Percentiles rank a stretch among this genome's conserved stretches.
phyloP scores from a whole-genome alignment of 2,797 vertebrate species.

The Enteromius trimaculatus region DNA sequence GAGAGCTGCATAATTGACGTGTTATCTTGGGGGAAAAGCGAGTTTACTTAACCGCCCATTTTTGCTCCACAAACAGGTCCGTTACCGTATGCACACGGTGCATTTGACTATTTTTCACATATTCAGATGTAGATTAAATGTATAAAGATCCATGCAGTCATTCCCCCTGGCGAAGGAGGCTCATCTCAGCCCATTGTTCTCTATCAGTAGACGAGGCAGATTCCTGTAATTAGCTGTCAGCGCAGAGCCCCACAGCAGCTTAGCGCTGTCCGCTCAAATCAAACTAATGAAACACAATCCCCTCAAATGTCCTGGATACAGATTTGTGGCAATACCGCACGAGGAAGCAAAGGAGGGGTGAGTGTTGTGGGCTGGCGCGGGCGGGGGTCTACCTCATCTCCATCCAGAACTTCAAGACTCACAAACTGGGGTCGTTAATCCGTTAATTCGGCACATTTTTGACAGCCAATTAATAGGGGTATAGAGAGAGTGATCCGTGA shows the following conservation, averaged over 20 bases:
- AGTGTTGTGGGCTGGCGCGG: constrained; percentile 52
- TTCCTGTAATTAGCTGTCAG: constrained; percentile 99
- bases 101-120: constrained; percentile 46
- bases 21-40: not conserved
- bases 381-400: constrained; percentile 80
- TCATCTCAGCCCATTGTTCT: constrained; percentile 90
- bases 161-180: constrained; percentile 70
- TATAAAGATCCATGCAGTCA: constrained; percentile 57
- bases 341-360: constrained; percentile 76
- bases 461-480: constrained; percentile 94
- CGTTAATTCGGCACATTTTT: constrained; percentile 89
- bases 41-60: not conserved
- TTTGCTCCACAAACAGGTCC: constrained; percentile 55
- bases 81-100: not conserved
- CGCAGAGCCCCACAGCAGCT: constrained; percentile 90
- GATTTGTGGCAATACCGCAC: constrained; percentile 91
- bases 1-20: constrained; percentile 1
- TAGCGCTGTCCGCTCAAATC: constrained; percentile 95
- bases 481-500: constrained; percentile 76
- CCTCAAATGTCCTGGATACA: constrained; percentile 92
- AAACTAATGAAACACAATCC: constrained; percentile 98
- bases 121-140: constrained; percentile 64
- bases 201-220: constrained; percentile 91
- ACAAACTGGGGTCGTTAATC: constrained; percentile 87
- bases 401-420: constrained; percentile 76